These are phyloP conservation scores for Tetrapedia diversipes DNA, from an alignment of 2,888 invertebrate species.

Conservation along the genomic window DNA sequence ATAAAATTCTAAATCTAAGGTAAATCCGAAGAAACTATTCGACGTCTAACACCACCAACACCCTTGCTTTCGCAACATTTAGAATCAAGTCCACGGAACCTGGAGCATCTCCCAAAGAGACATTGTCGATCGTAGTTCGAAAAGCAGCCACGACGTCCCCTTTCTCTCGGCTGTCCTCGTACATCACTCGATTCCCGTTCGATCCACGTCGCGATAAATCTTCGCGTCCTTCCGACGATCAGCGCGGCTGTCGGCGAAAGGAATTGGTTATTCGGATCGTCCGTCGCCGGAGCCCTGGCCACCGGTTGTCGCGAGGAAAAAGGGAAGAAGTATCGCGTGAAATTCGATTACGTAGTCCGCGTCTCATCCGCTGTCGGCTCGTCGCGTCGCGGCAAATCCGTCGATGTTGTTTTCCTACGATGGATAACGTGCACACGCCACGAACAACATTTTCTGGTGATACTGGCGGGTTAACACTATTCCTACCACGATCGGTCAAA, in stretches of 20 bases:
- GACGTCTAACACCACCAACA: too few relatives aligned
- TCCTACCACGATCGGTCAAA: too few relatives aligned
- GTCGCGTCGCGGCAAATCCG: constrained; percentile 19
- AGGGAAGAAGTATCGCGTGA: constrained; percentile 43
- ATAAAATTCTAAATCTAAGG: too few relatives aligned
- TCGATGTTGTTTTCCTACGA: constrained; percentile 54
- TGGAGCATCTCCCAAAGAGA: constrained; percentile 10
- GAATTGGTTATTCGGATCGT: constrained; percentile 55
- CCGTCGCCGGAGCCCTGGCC: constrained; percentile 34
- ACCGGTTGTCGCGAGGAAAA: constrained; percentile 27
- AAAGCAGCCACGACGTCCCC: constrained; percentile 33
- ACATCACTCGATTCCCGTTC: constrained; percentile 56
- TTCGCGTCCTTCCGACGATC: constrained; percentile 55
- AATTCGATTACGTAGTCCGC: constrained; percentile 52
- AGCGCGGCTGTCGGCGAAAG: constrained; percentile 57
- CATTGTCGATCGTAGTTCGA: constrained; percentile 21
- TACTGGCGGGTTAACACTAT: too few relatives aligned
- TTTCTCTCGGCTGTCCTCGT: constrained; percentile 36
- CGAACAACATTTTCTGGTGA: too few relatives aligned
- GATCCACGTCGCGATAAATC: constrained; percentile 59
- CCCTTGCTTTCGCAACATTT: too few relatives aligned
- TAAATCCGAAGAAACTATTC: too few relatives aligned
- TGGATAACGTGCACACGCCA: constrained; percentile 36
- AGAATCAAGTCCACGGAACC: background rate
- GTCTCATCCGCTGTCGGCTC: constrained; percentile 11